Percentiles rank a stretch among this genome's conserved stretches.
Evolutionary conservation across 2,113 vertebrate genomes (phyloP).

Genomic region (Aix galericulata): DNA sequence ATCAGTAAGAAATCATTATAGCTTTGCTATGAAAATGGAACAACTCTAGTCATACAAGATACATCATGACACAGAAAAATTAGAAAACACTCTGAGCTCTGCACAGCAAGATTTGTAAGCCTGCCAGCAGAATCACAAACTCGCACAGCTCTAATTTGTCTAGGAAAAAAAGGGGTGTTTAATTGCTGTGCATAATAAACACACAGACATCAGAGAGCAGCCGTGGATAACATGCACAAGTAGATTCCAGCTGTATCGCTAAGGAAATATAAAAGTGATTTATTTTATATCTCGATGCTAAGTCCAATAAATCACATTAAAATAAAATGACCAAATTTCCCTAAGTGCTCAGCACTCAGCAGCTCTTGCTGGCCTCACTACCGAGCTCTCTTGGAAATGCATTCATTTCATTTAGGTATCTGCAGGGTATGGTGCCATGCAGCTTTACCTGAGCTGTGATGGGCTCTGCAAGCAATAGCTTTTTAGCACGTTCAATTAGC

Average conservation of each 20-base stretch:
- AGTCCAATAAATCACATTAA: constrained; percentile 48
- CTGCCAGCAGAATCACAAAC: constrained; percentile 65
- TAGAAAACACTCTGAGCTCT: constrained; percentile 38
- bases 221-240: not conserved
- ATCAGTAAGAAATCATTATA: constrained; percentile 66
- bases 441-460: not conserved
- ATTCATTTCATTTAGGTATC: not conserved
- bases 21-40: constrained; percentile 67
- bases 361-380: not conserved
- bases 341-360: constrained; percentile 15
- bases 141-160: constrained; percentile 44
- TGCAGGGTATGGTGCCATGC: not conserved
- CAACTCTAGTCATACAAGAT: constrained; percentile 60
- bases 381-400: not conserved
- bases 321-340: constrained; percentile 30
- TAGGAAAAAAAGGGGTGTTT: constrained; percentile 61
- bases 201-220: constrained; percentile 19
- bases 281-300: constrained; percentile 42
- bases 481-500: not conserved
- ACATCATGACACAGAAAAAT: constrained; percentile 68
- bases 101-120: constrained; percentile 52
- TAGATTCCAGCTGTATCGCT: not conserved
- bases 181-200: constrained; percentile 56
- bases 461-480: not conserved
- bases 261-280: constrained; percentile 27